Evolutionary conservation across 1,140 invertebrate species (phyloP).

Genomic region (Drosophila athabasca): DNA sequence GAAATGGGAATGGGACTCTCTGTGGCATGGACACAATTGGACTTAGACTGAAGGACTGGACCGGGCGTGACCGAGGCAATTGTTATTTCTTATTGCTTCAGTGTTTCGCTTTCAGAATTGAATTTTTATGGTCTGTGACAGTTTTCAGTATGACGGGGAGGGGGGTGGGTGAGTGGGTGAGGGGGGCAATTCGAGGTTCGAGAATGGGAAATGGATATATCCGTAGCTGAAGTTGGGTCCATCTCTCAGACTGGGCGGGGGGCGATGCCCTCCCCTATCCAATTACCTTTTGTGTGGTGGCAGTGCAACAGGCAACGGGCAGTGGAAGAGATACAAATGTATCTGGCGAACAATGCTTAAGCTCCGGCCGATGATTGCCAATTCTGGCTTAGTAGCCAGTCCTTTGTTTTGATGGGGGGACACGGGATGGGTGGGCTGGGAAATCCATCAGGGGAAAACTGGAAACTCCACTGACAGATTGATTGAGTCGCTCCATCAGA

Average conservation of each 20-base stretch:
- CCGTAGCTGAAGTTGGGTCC: neutral
- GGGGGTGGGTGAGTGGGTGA: too few relatives aligned
- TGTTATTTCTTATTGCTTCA: slow-evolving; percentile 52
- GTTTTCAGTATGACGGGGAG: slow-evolving; percentile 37
- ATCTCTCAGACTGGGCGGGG: neutral
- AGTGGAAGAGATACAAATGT: slow-evolving; percentile 1
- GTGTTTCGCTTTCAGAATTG: slow-evolving; percentile 48
- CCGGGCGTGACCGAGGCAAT: slow-evolving; percentile 65
- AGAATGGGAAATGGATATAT: slow-evolving; percentile 24
- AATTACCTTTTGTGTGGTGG: slow-evolving; percentile 3
- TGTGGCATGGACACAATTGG: slow-evolving; percentile 31
- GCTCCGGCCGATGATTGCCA: neutral
- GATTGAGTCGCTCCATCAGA: slow-evolving; percentile 9
- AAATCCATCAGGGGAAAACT: slow-evolving; percentile 23
- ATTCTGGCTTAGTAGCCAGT: neutral
- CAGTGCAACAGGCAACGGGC: slow-evolving; percentile 53
- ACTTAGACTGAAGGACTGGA: neutral
- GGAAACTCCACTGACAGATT: slow-evolving; percentile 18
- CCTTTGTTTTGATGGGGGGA: neutral
- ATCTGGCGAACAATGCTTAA: neutral
- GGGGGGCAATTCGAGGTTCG: slow-evolving; percentile 1
- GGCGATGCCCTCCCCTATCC: neutral
- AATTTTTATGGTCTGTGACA: slow-evolving; percentile 78
- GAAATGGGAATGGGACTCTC: slow-evolving; percentile 17
- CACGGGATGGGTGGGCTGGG: neutral